Evolutionary conservation across 2,113 vertebrate genomes (phyloP), one percentile per base, ranked within the genome.

Genomic region (Bucco capensis): DNA sequence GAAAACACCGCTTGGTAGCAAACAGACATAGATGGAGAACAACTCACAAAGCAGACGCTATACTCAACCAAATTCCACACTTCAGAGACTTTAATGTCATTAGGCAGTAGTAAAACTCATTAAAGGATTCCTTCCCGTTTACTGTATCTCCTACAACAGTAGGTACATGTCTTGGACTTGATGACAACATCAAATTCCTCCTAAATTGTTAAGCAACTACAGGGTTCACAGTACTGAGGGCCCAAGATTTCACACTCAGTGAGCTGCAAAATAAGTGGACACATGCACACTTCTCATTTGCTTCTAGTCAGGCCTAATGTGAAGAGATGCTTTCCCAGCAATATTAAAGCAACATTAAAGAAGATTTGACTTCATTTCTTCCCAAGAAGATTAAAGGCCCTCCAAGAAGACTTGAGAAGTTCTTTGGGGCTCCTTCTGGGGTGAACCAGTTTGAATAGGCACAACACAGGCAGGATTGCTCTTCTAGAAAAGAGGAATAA

Each of bases 131-230:
- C 44, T 75, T 74, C 69, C 71, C 46, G 1, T 92, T 84, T 85
- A 60, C 50, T 73, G 30, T 57, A 73, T 83, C 75, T 93, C 81
- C 86, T 86, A 83, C 89, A 92, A 95, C 80, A 88, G 86, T 83
- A 87, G 74, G 85, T 74, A 81, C 38, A 70, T 0, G 16, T 47
- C 57, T 87, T 13, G 51, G 83, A 90, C 88, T 88, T 89, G 93
- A 96, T 69, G 96, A 96, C 93, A 96, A 95, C 88, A 93, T 95
- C 82, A 84, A 72, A 94, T 95, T 96, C 93, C 88, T 95, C 90
- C 91, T 90, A 93, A 83, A 94, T 66, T 92, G 91, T 91, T 96
- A 94, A 92, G 70, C 70, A 72, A 80, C 86, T 88, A 57, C 84
- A 94, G 83, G 89, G 88, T 91, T 96, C 94, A 96, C 92, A 89